Conservation (phyloP, 2,888 invertebrate genomes). For the Craniophora ligustri region DNA sequence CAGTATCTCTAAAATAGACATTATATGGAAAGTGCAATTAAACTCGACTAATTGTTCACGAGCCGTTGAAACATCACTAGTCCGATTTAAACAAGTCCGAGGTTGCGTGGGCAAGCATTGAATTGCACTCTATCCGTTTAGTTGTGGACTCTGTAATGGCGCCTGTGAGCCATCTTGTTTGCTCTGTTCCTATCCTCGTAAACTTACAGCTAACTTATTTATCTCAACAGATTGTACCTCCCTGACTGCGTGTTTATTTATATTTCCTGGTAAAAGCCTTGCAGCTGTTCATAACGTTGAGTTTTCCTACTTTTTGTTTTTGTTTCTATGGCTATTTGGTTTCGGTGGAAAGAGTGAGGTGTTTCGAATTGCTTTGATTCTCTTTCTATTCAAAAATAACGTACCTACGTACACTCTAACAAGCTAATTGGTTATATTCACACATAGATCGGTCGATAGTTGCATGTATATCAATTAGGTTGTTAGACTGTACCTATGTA, state of each 20-base stretch:
- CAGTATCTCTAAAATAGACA: too few relatives aligned
- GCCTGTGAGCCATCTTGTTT: slow-evolving; percentile 38
- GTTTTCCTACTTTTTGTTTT: neutral
- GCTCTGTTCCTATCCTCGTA: slow-evolving; percentile 18
- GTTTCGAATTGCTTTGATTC: neutral
- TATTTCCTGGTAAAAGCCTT: slow-evolving; percentile 33
- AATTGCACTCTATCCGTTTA: slow-evolving; percentile 45
- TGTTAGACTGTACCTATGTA: too few relatives aligned
- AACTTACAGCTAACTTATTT: slow-evolving; percentile 47
- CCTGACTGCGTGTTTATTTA: slow-evolving; percentile 23
- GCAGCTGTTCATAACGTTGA: neutral
- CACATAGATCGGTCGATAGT: too few relatives aligned
- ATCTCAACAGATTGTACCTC: slow-evolving; percentile 37
- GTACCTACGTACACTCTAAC: too few relatives aligned
- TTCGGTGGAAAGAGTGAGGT: neutral
- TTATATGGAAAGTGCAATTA: too few relatives aligned
- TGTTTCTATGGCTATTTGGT: neutral
- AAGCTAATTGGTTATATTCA: too few relatives aligned
- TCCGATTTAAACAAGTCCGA: slow-evolving; percentile 6
- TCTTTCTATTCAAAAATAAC: neutral
- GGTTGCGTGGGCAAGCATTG: slow-evolving; percentile 25
- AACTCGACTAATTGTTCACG: slow-evolving; percentile 12
- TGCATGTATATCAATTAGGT: too few relatives aligned
- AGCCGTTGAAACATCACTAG: slow-evolving; percentile 29
- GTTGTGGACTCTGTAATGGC: slow-evolving; percentile 18